Percentiles rank a stretch among this genome's conserved stretches.
These are phyloP conservation scores for Lydus trimaculatus DNA, from an alignment of 2,888 invertebrate species.

Conservation along the genomic window DNA sequence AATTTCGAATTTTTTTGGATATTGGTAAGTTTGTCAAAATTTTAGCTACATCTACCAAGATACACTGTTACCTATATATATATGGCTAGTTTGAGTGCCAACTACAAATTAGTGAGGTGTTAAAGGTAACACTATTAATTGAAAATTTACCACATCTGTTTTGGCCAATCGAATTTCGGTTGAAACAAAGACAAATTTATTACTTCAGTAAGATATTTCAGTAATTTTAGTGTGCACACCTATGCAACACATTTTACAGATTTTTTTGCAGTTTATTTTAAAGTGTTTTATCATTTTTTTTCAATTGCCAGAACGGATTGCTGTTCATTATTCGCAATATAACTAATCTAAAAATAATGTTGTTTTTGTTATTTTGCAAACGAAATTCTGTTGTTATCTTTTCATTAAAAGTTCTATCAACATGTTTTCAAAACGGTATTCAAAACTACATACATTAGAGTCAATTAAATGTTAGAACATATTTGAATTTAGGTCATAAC, in stretches of 20 bases:
- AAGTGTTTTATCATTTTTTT: not conserved
- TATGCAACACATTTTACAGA: slow-evolving; percentile 5
- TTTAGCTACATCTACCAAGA: too few species aligned
- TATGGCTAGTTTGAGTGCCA: not conserved
- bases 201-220: too few species aligned
- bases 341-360: not conserved
- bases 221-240: too few species aligned
- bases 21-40: slow-evolving; percentile 53
- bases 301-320: not conserved
- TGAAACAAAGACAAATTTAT: not conserved
- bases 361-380: not conserved
- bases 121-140: not conserved
- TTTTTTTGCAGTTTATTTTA: not conserved
- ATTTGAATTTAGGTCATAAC: slow-evolving; percentile 5
- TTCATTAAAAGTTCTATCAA: not conserved
- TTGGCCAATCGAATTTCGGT: not conserved
- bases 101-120: not conserved
- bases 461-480: not conserved
- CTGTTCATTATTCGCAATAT: not conserved
- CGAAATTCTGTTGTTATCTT: not conserved
- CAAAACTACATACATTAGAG: not conserved
- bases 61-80: not conserved
- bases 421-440: not conserved
- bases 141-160: not conserved
- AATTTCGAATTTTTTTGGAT: slow-evolving; percentile 60